phyloP scores from a whole-genome alignment of 2,888 invertebrate species.

The Thelaira solivaga region DNA sequence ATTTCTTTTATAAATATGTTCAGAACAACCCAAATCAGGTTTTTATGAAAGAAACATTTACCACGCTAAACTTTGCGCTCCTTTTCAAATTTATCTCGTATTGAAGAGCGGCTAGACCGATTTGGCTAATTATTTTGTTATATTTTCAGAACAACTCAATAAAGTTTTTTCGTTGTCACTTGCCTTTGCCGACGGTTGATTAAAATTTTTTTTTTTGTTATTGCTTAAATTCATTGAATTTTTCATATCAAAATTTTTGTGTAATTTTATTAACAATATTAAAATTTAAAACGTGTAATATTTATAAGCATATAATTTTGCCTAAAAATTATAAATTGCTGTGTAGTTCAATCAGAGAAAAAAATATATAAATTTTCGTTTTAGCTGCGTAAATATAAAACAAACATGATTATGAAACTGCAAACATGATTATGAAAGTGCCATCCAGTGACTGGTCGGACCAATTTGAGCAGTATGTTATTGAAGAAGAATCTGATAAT shows the following conservation, averaged over 20 bases:
- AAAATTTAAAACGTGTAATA: neutral
- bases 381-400: neutral
- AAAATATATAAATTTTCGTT: conserved; percentile 51
- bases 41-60: no score
- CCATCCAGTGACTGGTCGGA: conserved; percentile 76
- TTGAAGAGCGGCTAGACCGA: no score
- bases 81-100: no score
- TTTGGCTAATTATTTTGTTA: no score
- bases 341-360: conserved; percentile 13
- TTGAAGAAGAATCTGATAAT: conserved; percentile 74
- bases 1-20: no score
- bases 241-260: conserved; percentile 61
- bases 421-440: conserved; percentile 75
- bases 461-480: conserved; percentile 73
- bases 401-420: conserved; percentile 55
- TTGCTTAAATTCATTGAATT: conserved; percentile 43
- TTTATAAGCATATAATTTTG: conserved; percentile 26
- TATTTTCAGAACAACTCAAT: no score
- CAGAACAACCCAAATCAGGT: no score
- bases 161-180: conserved; percentile 53
- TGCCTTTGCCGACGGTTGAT: conserved; percentile 38
- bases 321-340: conserved; percentile 41
- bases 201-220: conserved; percentile 44
- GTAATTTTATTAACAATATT: conserved; percentile 32
- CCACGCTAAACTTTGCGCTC: no score